Percentiles rank a stretch among this genome's conserved stretches.
phyloP scores from a whole-genome alignment of 2,797 vertebrate species.

The Gobionotothen gibberifrons region DNA sequence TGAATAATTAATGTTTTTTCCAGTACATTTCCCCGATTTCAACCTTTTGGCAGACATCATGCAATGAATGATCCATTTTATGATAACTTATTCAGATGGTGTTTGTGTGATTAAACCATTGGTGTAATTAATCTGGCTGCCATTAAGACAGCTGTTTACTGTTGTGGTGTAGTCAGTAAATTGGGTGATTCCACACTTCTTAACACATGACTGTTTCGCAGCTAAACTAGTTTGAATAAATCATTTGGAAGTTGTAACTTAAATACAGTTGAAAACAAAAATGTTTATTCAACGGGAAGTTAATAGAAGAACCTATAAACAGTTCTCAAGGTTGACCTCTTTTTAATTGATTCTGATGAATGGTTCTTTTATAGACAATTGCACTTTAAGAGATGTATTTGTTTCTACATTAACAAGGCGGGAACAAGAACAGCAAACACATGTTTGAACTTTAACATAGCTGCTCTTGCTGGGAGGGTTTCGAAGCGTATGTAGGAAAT shows the following conservation, averaged over 20 bases:
- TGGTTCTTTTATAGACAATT: not conserved
- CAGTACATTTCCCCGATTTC: not conserved
- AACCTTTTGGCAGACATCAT: not conserved
- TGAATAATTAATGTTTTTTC: constrained; percentile 5
- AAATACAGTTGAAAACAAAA: not conserved
- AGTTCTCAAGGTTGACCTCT: too few species aligned
- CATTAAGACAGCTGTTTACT: not conserved
- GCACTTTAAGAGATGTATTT: not conserved
- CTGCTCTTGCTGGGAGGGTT: not conserved
- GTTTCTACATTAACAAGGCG: not conserved
- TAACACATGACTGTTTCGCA: not conserved
- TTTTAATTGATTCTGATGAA: not conserved
- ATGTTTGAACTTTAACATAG: not conserved
- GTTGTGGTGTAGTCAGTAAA: constrained; percentile 5
- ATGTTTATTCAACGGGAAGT: not conserved
- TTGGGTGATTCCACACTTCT: not conserved
- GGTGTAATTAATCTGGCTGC: constrained; percentile 4
- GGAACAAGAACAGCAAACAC: not conserved
- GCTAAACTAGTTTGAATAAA: not conserved
- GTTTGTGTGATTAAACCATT: constrained; percentile 24
- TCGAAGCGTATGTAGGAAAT: not conserved
- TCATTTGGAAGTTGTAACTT: not conserved
- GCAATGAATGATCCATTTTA: not conserved
- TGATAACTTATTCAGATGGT: constrained; percentile 8
- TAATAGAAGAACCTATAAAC: not conserved